Evolutionary conservation across 2,113 vertebrate species (phyloP).

Genomic region (Thomomys bottae): DNA sequence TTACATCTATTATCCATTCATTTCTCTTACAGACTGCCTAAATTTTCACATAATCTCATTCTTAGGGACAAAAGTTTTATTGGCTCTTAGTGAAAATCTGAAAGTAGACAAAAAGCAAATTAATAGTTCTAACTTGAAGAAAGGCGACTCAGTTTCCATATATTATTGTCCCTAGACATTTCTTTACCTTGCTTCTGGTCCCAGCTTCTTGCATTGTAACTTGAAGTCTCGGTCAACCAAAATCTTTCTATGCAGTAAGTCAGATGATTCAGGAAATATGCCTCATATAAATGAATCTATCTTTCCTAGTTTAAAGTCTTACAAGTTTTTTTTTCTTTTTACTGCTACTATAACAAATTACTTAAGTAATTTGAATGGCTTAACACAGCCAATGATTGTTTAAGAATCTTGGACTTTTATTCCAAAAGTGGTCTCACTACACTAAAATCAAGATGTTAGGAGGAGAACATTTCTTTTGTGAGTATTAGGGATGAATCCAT

Average conservation of each 20-base stretch:
- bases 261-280: background rate
- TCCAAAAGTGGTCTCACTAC: background rate
- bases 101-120: background rate
- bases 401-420: background rate
- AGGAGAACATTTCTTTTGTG: background rate
- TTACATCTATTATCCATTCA: background rate
- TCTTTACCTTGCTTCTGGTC: background rate
- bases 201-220: background rate
- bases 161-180: background rate
- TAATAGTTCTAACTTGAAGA: background rate
- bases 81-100: background rate
- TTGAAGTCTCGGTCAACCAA: background rate
- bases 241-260: background rate
- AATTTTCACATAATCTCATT: background rate
- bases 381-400: background rate
- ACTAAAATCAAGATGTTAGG: background rate
- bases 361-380: background rate
- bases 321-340: background rate
- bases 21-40: background rate
- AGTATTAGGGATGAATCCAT: background rate
- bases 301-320: background rate
- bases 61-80: background rate
- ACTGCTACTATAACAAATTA: background rate
- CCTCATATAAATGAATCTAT: background rate
- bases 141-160: conserved; percentile 7